Base-by-base conservation (phyloP, 2,888 invertebrate species). In the Metopia argyrocephala region DNA sequence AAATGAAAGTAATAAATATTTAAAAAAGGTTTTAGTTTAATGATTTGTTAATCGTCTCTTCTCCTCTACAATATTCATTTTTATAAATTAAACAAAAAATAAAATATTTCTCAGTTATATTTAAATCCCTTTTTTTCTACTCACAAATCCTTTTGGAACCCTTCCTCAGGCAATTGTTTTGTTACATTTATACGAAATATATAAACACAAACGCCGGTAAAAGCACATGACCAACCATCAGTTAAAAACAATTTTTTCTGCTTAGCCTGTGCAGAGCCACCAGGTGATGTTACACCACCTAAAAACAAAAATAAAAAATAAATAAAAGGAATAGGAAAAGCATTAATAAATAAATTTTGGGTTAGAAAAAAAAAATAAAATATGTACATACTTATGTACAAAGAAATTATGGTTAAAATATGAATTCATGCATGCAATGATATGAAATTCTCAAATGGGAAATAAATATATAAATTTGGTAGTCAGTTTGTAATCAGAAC, bases 101-200 rank as follows among this genome's bases (percentile, higher is more conserved):
- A 1, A 52, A 25, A 52, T 52, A 52, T 52, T 52, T 52, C 21
- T 52, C 25, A n/a, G 21, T 52, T 62, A 18, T 20, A 56, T 2
- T 54, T 5, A 38, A 57, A 27, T 54, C 38, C 6, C 15, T 46
- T 57, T 45, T 25, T 27, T 23, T 31, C 46, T 83, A 88, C 93
- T 92, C 85, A 93, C 93, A 93, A 89, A 89, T 93, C 96, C 91
- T 96, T 96, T 89, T 96, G 96, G 86, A 97, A 97, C n/a, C 96
- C 96, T 91, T 97, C 97, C 89, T 97, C 97, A 0, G 96, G 96
- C 84, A 97, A 90, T 88, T 96, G 96, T 86, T 96, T 96, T 82
- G 94, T 93, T 50, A 94, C 95, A 87, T 94, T 96, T 59, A 96
- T 94, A 84, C 97, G 93, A 88, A 96, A 95, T 92, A 96, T 96